A percentile compares a stretch with the other conserved stretches of the same genome.
Conservation (phyloP, 2,888 invertebrate genomes). For the Arenicola marina region DNA sequence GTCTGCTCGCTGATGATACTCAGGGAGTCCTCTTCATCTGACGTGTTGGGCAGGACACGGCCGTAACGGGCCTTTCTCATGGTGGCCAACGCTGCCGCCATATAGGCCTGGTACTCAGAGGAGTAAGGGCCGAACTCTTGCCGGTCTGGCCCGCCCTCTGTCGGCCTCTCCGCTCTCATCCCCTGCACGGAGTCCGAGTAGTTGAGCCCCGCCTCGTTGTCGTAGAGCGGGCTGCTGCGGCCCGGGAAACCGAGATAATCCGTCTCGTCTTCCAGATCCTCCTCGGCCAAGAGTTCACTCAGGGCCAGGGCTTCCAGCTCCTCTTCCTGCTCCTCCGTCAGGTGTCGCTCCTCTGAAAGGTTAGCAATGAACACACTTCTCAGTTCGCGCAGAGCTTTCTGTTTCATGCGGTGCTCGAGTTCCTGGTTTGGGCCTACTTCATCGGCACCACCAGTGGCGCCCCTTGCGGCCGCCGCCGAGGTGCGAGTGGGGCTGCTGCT, state of each 20-base stretch:
- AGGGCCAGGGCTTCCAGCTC: background rate
- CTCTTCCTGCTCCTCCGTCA: background rate
- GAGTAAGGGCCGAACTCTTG: background rate
- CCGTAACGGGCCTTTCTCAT: background rate
- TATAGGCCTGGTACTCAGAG: background rate
- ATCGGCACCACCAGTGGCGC: too few relatives aligned
- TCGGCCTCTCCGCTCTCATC: too few relatives aligned
- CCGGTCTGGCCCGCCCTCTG: too few relatives aligned
- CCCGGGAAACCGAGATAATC: too few relatives aligned
- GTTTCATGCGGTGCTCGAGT: background rate
- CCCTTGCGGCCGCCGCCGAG: background rate
- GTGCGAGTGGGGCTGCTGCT: background rate
- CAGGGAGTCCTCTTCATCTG: constrained; percentile 36
- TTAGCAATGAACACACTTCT: background rate
- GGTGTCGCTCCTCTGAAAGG: background rate
- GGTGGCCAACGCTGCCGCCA: background rate
- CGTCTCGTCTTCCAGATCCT: background rate
- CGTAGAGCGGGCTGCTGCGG: background rate
- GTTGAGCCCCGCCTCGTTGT: background rate
- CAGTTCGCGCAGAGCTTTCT: background rate
- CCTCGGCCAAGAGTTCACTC: background rate
- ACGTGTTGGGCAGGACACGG: background rate
- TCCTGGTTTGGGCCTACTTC: background rate
- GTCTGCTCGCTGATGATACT: constrained; percentile 50
- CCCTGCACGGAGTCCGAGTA: too few relatives aligned